A percentile compares a stretch with the other conserved stretches of the same genome.
phyloP scores from a whole-genome alignment of 2,888 invertebrate genomes.

The Scaeva pyrastri region DNA sequence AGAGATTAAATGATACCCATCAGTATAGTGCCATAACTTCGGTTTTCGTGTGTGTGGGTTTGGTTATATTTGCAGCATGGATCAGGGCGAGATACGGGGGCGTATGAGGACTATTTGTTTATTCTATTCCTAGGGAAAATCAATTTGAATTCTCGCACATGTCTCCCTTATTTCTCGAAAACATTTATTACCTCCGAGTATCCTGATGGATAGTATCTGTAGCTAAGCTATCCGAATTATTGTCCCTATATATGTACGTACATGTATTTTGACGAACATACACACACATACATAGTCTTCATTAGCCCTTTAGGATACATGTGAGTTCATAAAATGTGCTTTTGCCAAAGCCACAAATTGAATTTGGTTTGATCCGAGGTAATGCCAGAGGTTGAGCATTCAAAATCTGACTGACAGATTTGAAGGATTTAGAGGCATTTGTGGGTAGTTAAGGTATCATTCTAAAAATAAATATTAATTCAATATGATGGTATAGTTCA shows the following conservation, averaged over 20 bases:
- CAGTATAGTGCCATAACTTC: neutral
- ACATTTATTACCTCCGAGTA: neutral
- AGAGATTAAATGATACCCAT: constrained; percentile 18
- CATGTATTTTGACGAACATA: no score
- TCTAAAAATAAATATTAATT: constrained; percentile 8
- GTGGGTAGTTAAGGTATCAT: neutral
- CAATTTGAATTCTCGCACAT: constrained; percentile 23
- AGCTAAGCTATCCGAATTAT: neutral
- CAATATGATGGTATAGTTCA: no score
- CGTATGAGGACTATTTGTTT: constrained; percentile 27
- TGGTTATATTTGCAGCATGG: constrained; percentile 9
- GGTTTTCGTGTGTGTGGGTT: neutral
- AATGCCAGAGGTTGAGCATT: neutral
- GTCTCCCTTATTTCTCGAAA: neutral
- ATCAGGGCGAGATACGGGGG: neutral
- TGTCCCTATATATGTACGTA: neutral
- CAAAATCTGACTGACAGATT: neutral
- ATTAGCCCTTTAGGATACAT: constrained; percentile 7
- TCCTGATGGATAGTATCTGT: neutral
- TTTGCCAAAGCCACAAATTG: neutral
- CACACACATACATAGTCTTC: neutral
- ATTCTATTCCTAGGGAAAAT: constrained; percentile 24
- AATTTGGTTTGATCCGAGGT: neutral
- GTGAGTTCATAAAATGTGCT: neutral
- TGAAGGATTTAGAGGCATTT: neutral